A percentile compares a stretch with the other conserved stretches of the same genome.
Evolutionary conservation across 1,140 invertebrate species (phyloP).

Genomic region (Eufriesea mexicana): DNA sequence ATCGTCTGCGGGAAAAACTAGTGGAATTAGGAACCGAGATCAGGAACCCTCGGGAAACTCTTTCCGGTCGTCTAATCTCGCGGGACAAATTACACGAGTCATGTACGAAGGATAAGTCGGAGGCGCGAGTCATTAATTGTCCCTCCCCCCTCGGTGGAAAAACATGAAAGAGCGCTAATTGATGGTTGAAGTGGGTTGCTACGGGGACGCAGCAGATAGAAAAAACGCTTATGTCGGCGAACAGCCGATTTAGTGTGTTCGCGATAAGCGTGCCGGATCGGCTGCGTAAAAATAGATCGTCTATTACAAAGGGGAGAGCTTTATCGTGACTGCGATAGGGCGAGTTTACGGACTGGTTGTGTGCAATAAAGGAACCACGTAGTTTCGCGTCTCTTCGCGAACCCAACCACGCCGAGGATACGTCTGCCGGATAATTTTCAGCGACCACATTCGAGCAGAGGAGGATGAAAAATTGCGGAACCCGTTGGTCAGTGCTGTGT

Average conservation of each 20-base stretch:
- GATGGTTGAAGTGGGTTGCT: conserved; percentile 9
- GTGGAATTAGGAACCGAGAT: not conserved
- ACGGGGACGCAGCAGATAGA: not conserved
- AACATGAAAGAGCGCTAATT: conserved; percentile 39
- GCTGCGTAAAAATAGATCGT: conserved; percentile 65
- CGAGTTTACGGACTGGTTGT: conserved; percentile 66
- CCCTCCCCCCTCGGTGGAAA: not conserved
- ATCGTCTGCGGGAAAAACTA: too few relatives aligned
- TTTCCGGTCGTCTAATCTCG: not conserved
- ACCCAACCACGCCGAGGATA: conserved; percentile 5
- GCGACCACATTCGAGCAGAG: not conserved
- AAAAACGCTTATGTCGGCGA: conserved; percentile 50
- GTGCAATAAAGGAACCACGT: conserved; percentile 64
- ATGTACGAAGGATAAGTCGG: conserved; percentile 4
- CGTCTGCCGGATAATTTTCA: conserved; percentile 4
- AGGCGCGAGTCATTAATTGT: conserved; percentile 42
- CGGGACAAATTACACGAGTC: conserved; percentile 5
- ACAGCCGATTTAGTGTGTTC: conserved; percentile 65
- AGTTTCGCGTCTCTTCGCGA: conserved; percentile 40
- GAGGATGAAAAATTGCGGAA: not conserved
- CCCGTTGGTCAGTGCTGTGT: not conserved
- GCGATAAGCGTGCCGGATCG: conserved; percentile 63
- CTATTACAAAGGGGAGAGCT: conserved; percentile 63
- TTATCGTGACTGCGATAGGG: conserved; percentile 63
- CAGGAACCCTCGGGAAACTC: not conserved